Evolutionary conservation across 2,888 invertebrate genomes (phyloP), one percentile per base, ranked within the genome.

Genomic region (Lycophotia porphyrea): DNA sequence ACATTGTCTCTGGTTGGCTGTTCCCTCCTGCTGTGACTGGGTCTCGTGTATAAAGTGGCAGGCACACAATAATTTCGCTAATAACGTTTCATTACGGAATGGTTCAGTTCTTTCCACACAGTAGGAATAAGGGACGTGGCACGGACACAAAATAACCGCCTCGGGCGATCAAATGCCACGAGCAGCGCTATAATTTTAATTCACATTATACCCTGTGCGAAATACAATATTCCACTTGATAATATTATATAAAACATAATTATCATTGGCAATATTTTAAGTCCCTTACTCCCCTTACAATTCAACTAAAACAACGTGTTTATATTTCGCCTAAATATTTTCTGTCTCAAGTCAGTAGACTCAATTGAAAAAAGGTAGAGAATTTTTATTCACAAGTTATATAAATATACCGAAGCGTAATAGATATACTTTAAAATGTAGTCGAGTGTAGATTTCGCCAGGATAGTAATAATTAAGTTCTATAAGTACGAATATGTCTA

Each of bases 171-270:
- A 85, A 79, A 84, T 82, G 89, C 88, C 90, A 85, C 88, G 90
- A 91, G 87, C 91, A 91, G 91, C 88, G 90, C 90, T 90, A 91
- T 90, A 92, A 81, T 72, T 92, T 92, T 92, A 88, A 93, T 92
- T 95, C 95, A 95, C 92, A 94, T 93, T 94, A 93, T 95, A 96
- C 96, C 96, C 96, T 96, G 96, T 96, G 96, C 95, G 90, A 94
- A 93, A 92, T 94, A 93, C 93, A 84, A 88, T 88, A 93, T 92
- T 92, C 92, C 94, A 92, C 90, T 94, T 93, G 94, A 93, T 93
- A 93, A 94, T 93, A 93, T 93, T 88, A 91, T 93, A 91, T 90
- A 93, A 92, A 95, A 94, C 91, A 92, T 93, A 91, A 90, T 91
- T 89, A 94, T 93, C 93, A 95, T 94, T 93, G 94, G 93, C 92